These are phyloP conservation scores for Holothuria leucospilota DNA, from an alignment of 53 echinoderm and acorn worm genomes.

Conservation along the genomic window DNA sequence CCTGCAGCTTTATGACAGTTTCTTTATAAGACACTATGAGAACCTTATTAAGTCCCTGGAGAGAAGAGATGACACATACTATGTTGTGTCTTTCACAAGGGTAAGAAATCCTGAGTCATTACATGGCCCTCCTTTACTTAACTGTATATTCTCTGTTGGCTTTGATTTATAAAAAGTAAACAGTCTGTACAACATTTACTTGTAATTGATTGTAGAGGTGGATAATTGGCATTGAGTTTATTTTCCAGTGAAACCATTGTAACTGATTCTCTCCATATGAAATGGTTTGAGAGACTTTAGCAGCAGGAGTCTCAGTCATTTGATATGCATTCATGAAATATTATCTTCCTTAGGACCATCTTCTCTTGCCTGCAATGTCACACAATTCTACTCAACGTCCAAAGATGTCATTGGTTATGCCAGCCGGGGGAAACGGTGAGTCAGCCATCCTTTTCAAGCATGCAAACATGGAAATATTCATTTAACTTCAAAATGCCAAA, in stretches of 20 bases:
- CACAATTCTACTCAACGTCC: slow-evolving; percentile 94
- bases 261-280: no score
- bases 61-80: slow-evolving; percentile 91
- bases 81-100: slow-evolving; percentile 96
- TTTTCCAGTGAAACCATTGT: no score
- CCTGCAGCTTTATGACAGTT: slow-evolving; percentile 87
- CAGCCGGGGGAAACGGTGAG: slow-evolving; percentile 92
- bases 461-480: no score
- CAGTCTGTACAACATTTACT: no score
- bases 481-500: no score
- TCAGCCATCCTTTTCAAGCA: background rate
- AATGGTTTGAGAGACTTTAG: no score
- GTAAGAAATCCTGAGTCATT: slow-evolving; percentile 43
- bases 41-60: slow-evolving; percentile 84
- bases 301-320: no score
- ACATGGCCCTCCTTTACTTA: no score
- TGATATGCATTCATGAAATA: background rate
- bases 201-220: no score
- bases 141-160: no score
- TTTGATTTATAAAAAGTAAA: no score
- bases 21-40: slow-evolving; percentile 84
- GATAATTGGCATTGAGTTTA: no score
- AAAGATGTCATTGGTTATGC: slow-evolving; percentile 97
- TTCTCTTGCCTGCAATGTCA: slow-evolving; percentile 85
- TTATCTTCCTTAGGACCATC: slow-evolving; percentile 79